phyloP scores from a whole-genome alignment of 35 echinoderm and acorn worm genomes.

The Diadema setosum region DNA sequence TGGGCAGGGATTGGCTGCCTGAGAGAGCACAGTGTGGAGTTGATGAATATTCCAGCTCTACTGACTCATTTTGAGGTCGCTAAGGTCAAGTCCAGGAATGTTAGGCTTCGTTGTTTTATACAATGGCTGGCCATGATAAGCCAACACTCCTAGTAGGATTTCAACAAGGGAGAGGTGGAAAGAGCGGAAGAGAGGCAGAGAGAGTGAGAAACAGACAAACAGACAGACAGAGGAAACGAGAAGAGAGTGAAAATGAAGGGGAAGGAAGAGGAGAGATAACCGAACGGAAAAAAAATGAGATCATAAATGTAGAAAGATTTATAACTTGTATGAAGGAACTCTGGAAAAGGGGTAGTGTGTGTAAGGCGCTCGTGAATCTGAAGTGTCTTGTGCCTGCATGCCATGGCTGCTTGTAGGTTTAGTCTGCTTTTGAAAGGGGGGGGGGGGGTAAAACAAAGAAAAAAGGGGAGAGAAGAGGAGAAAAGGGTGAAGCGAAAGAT shows the following conservation, averaged over 20 bases:
- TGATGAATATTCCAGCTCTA: constrained; percentile 21
- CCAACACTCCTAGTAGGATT: not conserved
- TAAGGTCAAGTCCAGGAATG: constrained; percentile 16
- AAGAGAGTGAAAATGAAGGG: not conserved
- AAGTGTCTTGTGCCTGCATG: too few species aligned
- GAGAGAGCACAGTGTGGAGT: not conserved
- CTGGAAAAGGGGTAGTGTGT: too few species aligned
- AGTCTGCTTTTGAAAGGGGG: too few species aligned
- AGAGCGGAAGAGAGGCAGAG: not conserved
- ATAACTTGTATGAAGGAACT: too few species aligned
- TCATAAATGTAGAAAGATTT: too few species aligned
- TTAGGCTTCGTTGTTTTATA: constrained; percentile 16
- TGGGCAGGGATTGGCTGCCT: not conserved
- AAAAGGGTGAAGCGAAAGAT: not conserved
- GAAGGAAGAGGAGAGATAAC: too few species aligned
- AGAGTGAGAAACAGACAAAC: not conserved
- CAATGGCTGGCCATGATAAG: constrained; percentile 18
- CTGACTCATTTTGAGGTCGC: constrained; percentile 20
- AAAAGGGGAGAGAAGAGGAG: not conserved
- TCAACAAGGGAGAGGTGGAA: not conserved
- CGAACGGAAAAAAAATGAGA: too few species aligned
- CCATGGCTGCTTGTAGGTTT: too few species aligned
- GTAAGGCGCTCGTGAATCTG: too few species aligned
- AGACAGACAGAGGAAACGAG: not conserved
- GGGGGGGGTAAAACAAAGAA: too few species aligned